Conservation (phyloP, 2,113 vertebrate genomes). For the Cathartes aura region DNA sequence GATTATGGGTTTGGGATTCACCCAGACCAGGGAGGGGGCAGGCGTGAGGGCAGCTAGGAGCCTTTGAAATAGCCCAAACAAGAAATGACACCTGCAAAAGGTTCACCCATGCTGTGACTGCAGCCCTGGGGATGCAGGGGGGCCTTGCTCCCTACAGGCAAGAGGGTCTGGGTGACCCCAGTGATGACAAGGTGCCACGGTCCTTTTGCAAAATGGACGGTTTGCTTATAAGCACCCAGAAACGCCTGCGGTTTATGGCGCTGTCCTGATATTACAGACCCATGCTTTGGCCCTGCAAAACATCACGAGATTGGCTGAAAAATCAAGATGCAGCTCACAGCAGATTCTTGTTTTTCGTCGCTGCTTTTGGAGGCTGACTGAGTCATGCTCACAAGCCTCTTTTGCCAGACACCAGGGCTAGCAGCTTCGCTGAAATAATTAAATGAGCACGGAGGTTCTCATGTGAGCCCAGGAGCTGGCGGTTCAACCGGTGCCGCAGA, state of each 20-base stretch:
- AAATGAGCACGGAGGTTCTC: not conserved
- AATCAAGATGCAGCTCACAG: constrained; percentile 65
- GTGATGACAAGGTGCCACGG: accelerated
- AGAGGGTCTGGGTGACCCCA: not conserved
- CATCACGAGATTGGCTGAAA: constrained; percentile 15
- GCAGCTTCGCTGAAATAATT: not conserved
- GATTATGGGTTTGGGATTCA: not conserved
- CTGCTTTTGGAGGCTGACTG: constrained; percentile 57
- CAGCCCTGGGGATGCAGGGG: not conserved
- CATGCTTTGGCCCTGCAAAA: not conserved
- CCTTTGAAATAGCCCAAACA: not conserved
- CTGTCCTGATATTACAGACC: not conserved
- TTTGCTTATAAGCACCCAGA: not conserved
- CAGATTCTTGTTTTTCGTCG: constrained; percentile 23
- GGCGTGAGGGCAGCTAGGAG: not conserved
- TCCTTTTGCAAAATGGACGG: not conserved
- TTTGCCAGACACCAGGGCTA: constrained; percentile 47
- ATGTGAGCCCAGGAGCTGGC: accelerated
- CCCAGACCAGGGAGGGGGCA: not conserved
- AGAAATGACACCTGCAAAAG: not conserved
- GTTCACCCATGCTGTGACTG: not conserved
- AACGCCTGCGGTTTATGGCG: accelerated
- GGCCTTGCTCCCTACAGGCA: not conserved
- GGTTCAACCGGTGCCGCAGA: not conserved
- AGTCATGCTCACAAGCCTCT: constrained; percentile 65